Percentiles rank a stretch among this genome's conserved stretches.
These are phyloP conservation scores for Leucosticte australis DNA, from an alignment of 2,113 vertebrate species.

Conservation along the genomic window DNA sequence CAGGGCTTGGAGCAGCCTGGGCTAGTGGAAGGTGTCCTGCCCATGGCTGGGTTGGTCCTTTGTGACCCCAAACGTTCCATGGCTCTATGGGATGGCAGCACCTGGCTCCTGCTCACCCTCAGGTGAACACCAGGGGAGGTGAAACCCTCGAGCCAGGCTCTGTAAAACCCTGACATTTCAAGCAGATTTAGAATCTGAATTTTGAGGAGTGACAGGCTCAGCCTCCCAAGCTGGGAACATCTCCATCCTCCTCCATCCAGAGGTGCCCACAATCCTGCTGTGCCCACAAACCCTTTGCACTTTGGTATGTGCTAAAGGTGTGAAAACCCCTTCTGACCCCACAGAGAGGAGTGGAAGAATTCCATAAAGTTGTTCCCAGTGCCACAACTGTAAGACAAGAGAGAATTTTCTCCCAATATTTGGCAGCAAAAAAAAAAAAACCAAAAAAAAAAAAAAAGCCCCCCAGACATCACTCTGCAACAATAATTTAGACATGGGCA, in stretches of 20 bases:
- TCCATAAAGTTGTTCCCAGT: neutral
- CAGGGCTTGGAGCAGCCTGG: neutral
- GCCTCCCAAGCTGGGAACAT: neutral
- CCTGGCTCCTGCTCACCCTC: neutral
- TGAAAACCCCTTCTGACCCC: neutral
- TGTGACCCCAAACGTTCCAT: neutral
- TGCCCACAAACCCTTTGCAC: neutral
- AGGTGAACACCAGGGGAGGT: neutral
- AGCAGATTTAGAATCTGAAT: neutral
- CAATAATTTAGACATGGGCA: conserved; percentile 12
- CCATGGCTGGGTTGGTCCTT: neutral
- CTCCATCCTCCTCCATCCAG: neutral
- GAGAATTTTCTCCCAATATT: neutral
- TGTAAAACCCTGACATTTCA: neutral
- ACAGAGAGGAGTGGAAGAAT: neutral
- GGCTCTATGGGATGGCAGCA: neutral
- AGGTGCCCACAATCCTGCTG: neutral
- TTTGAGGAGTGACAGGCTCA: neutral
- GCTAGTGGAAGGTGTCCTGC: neutral
- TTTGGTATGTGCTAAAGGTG: neutral
- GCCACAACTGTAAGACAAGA: neutral
- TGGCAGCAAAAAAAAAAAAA: neutral
- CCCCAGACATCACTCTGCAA: neutral
- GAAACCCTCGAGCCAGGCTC: neutral
- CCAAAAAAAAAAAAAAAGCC: neutral